Evolutionary conservation across 2,888 invertebrate genomes (phyloP), one percentile per base, ranked within the genome.

Genomic region (Agrotis segetum): DNA sequence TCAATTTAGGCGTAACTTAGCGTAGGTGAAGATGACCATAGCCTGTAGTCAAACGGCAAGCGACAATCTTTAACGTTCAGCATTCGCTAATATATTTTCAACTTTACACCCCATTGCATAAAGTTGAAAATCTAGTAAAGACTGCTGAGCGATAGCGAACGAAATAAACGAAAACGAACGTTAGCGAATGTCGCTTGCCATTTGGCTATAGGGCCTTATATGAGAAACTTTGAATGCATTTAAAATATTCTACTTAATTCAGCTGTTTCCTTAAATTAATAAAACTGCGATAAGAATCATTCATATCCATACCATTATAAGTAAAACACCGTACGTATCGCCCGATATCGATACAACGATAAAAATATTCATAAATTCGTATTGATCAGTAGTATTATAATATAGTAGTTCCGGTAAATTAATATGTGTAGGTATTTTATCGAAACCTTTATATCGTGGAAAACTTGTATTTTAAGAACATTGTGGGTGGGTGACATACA

Each of bases 381-480:
- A n/a, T 14, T 17, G 66, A 44, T 60, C 21, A 40, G 44, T 21
- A 53, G 14, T 29, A 72, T 59, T 47, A 60, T 55, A 60, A 73
- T 73, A 73, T 67, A 60, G 59, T 59, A 44, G 73, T 73, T 73
- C 59, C 73, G 67, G 67, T 73, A 72, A 17, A 40, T 58, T 24
- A 40, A 44, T 17, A 49, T 53, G 21, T 21, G 24, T 66, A 21
- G 53, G 21, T 49, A n/a, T 67, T 16, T 34, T 34, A 14, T 59
- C 24, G 40, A 46, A 52, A 59, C 50, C 19, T 66, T 24, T 17
- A 5, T n/a, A 21, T 17, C 40, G 60, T 73, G 67, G 47, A 67
- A 67, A 73, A 73, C 73, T 53, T 67, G 73, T 60, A 60, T 67
- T 59, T 21, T 34, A 5, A 17, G 49, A 55, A 60, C 53, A 55